Evolutionary conservation across 2,797 vertebrate genomes (phyloP).

Genomic region (Pangasius macronema): DNA sequence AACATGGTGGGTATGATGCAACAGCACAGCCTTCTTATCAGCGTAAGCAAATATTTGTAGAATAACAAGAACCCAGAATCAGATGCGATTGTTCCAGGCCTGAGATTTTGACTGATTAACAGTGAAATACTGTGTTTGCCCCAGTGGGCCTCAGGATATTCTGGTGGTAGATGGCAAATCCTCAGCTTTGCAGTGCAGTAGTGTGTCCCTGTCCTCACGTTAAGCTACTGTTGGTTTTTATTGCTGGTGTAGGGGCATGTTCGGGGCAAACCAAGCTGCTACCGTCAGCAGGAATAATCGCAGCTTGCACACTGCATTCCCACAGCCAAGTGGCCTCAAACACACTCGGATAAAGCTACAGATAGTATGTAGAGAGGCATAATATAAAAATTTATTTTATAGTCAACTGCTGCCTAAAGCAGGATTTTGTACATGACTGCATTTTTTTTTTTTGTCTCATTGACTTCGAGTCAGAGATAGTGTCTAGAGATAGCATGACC

Average conservation of each 20-base stretch:
- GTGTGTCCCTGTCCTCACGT: background rate
- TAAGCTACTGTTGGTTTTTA: slow-evolving; percentile 7
- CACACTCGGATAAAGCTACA: background rate
- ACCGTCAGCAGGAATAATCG: slow-evolving; percentile 35
- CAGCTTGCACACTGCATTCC: slow-evolving; percentile 18
- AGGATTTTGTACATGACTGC: too few species aligned
- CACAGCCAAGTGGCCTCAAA: background rate
- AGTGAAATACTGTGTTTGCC: slow-evolving; percentile 34
- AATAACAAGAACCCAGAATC: slow-evolving; percentile 23
- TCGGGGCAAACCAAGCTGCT: slow-evolving; percentile 20
- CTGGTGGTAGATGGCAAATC: slow-evolving; percentile 38
- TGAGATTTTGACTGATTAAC: slow-evolving; percentile 38
- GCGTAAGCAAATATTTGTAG: slow-evolving; percentile 18
- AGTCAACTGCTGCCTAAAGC: background rate
- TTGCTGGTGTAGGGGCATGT: slow-evolving; percentile 12
- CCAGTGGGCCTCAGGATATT: slow-evolving; percentile 31
- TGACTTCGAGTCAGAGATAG: background rate
- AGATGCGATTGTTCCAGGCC: slow-evolving; percentile 39
- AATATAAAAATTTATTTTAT: background rate
- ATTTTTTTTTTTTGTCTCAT: background rate
- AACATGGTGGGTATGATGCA: slow-evolving; percentile 6
- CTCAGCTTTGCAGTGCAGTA: slow-evolving; percentile 18
- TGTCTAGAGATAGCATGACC: background rate
- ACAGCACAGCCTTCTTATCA: slow-evolving; percentile 35
- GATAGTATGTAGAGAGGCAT: background rate